A percentile compares a stretch with the other conserved stretches of the same genome.
phyloP scores from a whole-genome alignment of 2,797 vertebrate species.

The Amblyraja radiata region DNA sequence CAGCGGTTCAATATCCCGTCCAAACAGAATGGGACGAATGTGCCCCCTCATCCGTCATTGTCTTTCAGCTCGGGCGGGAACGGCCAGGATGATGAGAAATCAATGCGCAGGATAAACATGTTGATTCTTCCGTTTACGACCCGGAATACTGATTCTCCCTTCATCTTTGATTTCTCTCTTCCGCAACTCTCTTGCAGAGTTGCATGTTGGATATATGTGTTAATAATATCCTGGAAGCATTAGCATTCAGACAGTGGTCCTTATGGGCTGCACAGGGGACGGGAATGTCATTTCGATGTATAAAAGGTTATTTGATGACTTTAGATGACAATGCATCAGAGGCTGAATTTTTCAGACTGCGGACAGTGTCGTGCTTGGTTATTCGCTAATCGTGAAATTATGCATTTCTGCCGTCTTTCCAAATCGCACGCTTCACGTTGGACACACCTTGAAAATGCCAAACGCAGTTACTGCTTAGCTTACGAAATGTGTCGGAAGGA shows the following conservation, averaged over 20 bases:
- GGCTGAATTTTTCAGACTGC: slow-evolving; percentile 5
- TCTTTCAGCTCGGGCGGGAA: not conserved
- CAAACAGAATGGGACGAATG: not conserved
- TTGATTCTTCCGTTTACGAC: not conserved
- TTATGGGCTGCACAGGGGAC: not conserved
- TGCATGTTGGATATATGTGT: not conserved
- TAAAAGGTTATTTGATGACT: slow-evolving; percentile 4
- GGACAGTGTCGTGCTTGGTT: not conserved
- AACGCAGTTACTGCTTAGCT: not conserved
- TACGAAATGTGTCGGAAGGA: no score
- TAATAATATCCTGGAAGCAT: slow-evolving; percentile 27
- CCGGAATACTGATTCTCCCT: not conserved
- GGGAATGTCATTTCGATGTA: not conserved
- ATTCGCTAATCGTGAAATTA: not conserved
- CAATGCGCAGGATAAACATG: not conserved
- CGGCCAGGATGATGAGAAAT: not conserved
- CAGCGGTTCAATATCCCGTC: no score
- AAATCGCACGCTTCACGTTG: no score
- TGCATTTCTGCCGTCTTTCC: not conserved
- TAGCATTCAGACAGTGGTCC: slow-evolving; percentile 15
- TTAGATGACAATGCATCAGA: not conserved
- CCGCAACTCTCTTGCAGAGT: not conserved
- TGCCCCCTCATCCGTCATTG: not conserved
- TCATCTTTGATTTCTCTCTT: not conserved
- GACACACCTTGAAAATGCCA: not conserved